Evolutionary conservation across 2,797 vertebrate genomes (phyloP).

Genomic region (Pelobates cultripes): DNA sequence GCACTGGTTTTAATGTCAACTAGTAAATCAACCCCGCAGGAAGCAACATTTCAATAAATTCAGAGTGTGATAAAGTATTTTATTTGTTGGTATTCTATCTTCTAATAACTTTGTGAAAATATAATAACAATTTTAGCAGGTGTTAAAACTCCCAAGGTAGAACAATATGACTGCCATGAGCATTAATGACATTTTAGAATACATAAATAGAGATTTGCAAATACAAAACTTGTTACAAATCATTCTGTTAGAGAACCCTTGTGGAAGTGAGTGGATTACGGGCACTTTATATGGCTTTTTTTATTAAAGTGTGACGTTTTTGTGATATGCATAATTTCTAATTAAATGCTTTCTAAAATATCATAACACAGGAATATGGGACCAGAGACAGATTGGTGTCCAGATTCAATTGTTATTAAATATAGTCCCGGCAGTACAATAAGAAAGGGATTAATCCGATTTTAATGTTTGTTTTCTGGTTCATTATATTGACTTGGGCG

Average conservation of each 20-base stretch:
- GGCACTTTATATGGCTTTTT: slow-evolving; percentile 22
- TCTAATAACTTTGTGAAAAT: slow-evolving; percentile 16
- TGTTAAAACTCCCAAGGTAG: not conserved
- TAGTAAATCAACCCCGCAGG: too few species aligned
- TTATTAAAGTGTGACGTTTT: slow-evolving; percentile 30
- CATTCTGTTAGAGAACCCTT: not conserved
- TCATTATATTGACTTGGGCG: slow-evolving; percentile 57
- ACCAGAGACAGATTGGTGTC: slow-evolving; percentile 56
- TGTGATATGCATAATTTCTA: not conserved
- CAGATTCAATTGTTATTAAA: slow-evolving; percentile 60
- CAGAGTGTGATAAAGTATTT: not conserved
- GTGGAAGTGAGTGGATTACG: not conserved
- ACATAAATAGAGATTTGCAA: slow-evolving; percentile 7
- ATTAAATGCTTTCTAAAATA: slow-evolving; percentile 44
- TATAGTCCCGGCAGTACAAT: slow-evolving; percentile 58
- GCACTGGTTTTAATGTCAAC: too few species aligned
- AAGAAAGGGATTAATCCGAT: slow-evolving; percentile 58
- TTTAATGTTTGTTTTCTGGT: slow-evolving; percentile 59
- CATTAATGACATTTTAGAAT: slow-evolving; percentile 40
- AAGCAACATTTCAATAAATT: not conserved
- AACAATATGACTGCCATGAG: slow-evolving; percentile 16
- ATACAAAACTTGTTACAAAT: slow-evolving; percentile 24
- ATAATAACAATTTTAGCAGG: not conserved
- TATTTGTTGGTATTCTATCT: not conserved
- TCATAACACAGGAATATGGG: slow-evolving; percentile 57